Conservation (phyloP, 2,888 invertebrate genomes). For the Schizaphis graminum region DNA sequence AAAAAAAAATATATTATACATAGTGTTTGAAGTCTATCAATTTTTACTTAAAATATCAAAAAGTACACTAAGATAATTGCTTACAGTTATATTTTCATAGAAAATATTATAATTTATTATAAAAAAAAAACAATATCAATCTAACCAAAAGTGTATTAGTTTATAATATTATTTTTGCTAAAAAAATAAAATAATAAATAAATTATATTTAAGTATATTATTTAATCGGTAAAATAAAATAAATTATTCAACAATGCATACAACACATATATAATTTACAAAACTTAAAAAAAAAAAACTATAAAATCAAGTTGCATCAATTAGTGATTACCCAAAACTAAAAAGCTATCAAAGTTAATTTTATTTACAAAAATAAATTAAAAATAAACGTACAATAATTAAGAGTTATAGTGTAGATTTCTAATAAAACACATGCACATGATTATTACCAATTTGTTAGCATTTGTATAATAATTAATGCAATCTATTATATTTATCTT, state of each 20-base stretch:
- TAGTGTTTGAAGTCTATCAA: neutral
- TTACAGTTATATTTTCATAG: neutral
- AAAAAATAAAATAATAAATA: neutral
- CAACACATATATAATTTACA: neutral
- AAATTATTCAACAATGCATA: neutral
- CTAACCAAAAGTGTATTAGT: neutral
- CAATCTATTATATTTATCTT: neutral
- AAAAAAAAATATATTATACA: neutral
- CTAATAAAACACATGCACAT: neutral
- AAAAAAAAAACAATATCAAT: neutral
- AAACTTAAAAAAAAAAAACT: neutral
- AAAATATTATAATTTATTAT: neutral
- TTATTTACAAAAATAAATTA: neutral
- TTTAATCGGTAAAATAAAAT: neutral
- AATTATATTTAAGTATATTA: neutral
- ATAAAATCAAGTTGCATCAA: neutral
- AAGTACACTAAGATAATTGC: neutral
- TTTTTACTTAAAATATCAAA: neutral
- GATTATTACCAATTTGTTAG: neutral
- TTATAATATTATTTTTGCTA: neutral
- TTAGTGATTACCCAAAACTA: neutral
- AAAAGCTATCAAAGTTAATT: neutral
- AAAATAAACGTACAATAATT: neutral
- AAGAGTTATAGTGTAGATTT: neutral
- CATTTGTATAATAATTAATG: neutral